Conservation (phyloP, 2,113 vertebrate species). For the Xiphophorus couchianus region DNA sequence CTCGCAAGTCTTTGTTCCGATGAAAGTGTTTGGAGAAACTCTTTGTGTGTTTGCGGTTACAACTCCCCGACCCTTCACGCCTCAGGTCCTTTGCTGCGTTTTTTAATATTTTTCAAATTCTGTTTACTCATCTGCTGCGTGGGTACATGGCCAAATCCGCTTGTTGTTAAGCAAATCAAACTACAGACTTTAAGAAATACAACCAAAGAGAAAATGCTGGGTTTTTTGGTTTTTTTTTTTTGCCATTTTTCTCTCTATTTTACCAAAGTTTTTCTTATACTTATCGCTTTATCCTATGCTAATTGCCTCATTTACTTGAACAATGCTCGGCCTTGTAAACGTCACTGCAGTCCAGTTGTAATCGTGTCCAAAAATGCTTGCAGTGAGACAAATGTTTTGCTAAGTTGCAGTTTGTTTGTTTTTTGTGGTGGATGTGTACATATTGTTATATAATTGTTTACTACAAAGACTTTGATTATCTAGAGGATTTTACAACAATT, state of each 20-base stretch:
- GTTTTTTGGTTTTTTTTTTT: constrained; percentile 4
- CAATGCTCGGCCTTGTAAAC: background rate
- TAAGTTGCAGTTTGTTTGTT: too few relatives aligned
- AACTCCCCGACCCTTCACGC: background rate
- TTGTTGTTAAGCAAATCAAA: constrained; percentile 44
- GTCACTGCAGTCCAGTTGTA: background rate
- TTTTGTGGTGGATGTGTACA: background rate
- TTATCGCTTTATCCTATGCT: background rate
- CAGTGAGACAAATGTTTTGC: too few relatives aligned
- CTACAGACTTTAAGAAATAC: background rate
- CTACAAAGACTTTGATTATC: background rate
- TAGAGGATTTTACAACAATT: too few relatives aligned
- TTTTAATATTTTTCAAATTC: constrained; percentile 38
- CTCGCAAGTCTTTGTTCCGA: background rate
- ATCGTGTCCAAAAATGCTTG: too few relatives aligned
- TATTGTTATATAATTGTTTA: too few relatives aligned
- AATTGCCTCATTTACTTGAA: background rate
- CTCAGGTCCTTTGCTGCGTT: constrained; percentile 5
- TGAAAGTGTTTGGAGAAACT: constrained; percentile 17
- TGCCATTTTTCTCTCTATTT: background rate
- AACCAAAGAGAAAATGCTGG: background rate
- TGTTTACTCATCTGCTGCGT: constrained; percentile 28
- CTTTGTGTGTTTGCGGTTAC: constrained; percentile 12
- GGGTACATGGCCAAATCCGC: constrained; percentile 23
- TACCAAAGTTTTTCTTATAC: background rate